Conservation (phyloP, 2,113 vertebrate genomes). For the Lutjanus erythropterus region DNA sequence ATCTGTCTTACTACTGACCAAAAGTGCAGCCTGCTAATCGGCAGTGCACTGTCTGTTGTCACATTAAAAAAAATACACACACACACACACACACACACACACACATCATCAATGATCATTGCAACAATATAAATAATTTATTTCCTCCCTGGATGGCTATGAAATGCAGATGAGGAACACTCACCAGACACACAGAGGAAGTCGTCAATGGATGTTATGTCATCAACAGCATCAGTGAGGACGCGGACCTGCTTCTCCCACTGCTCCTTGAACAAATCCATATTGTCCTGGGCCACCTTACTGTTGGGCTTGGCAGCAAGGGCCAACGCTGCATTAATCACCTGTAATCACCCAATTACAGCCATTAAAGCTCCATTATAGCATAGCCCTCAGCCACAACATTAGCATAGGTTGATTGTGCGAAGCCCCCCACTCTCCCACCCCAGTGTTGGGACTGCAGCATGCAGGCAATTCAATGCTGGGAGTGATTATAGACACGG, state of each 20-base stretch:
- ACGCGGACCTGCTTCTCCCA: constrained; percentile 98
- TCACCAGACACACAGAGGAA: constrained; percentile 98
- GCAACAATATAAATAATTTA: neutral
- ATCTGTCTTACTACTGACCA: constrained; percentile 7
- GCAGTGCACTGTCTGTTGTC: neutral
- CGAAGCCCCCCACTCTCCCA: constrained; percentile 29
- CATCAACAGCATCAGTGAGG: constrained; percentile 97
- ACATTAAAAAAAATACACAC: neutral
- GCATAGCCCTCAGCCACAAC: constrained; percentile 62
- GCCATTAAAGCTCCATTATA: constrained; percentile 73
- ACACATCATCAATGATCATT: neutral
- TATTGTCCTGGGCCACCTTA: constrained; percentile 98
- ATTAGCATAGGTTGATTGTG: constrained; percentile 70
- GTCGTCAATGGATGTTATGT: constrained; percentile 99
- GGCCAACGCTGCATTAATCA: constrained; percentile 97
- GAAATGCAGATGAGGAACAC: constrained; percentile 13
- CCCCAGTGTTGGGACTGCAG: constrained; percentile 39
- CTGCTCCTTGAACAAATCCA: constrained; percentile 98
- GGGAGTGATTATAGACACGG: constrained; percentile 51
- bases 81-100: no score
- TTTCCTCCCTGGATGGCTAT: neutral
- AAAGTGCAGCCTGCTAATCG: neutral
- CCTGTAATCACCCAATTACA: constrained; percentile 88
- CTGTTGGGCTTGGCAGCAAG: constrained; percentile 98
- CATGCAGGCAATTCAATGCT: constrained; percentile 64